These are phyloP conservation scores for Gadus chalcogrammus DNA, from an alignment of 2,113 vertebrate genomes.

Conservation along the genomic window DNA sequence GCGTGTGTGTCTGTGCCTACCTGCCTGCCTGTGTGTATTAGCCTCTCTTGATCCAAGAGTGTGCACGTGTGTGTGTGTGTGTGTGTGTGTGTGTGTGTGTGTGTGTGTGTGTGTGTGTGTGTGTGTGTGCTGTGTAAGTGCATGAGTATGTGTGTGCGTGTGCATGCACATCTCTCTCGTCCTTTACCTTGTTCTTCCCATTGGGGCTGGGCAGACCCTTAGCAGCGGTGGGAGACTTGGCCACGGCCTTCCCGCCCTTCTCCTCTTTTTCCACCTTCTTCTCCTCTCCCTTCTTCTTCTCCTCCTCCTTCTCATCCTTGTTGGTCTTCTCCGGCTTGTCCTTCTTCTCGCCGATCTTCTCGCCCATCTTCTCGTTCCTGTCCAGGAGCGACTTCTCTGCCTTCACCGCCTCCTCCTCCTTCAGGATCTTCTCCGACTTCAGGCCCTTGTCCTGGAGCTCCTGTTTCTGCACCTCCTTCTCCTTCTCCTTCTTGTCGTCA, in stretches of 20 bases:
- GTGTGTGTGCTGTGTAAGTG: neutral
- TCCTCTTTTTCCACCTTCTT: constrained; percentile 67
- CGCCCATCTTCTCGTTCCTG: constrained; percentile 54
- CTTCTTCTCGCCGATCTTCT: constrained; percentile 56
- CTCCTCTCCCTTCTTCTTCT: constrained; percentile 62
- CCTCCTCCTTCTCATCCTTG: constrained; percentile 66
- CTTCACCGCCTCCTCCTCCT: constrained; percentile 60
- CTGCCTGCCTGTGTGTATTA: neutral
- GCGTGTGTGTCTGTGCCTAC: neutral
- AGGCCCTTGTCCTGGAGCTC: constrained; percentile 52
- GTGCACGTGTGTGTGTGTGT: constrained; percentile 13
- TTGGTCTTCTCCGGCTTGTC: constrained; percentile 69
- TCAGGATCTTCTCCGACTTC: constrained; percentile 61
- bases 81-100: constrained; percentile 8
- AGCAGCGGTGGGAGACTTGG: constrained; percentile 69
- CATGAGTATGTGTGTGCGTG: neutral
- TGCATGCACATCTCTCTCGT: neutral
- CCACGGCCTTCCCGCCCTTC: constrained; percentile 57
- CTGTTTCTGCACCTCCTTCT: constrained; percentile 53
- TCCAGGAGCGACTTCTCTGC: constrained; percentile 52
- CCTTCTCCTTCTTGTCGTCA: constrained; percentile 54
- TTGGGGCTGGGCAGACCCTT: constrained; percentile 83
- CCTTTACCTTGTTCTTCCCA: constrained; percentile 85
- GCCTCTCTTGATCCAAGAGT: constrained; percentile 6
- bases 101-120: neutral